Conservation (phyloP, 1,140 invertebrate genomes). For the Hyles vespertilio region DNA sequence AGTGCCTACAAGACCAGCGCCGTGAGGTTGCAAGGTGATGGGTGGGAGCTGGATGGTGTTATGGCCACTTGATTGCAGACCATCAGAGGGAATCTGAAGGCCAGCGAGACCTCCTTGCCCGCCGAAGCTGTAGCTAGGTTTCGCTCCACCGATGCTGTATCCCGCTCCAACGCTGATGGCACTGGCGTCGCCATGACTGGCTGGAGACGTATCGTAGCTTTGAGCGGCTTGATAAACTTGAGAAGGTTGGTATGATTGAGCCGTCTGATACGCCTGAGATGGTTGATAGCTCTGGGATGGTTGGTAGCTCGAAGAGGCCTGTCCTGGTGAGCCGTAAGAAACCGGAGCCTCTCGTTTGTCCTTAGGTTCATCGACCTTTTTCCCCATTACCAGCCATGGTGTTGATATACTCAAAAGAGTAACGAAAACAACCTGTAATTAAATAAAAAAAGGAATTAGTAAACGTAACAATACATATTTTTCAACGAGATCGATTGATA, state of each 20-base stretch:
- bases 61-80: constrained; percentile 42
- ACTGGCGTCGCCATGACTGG: constrained; percentile 51
- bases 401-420: constrained; percentile 47
- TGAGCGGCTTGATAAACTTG: constrained; percentile 29
- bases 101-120: constrained; percentile 38
- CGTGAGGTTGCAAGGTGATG: constrained; percentile 54
- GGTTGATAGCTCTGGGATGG: not conserved
- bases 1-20: constrained; percentile 34
- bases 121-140: constrained; percentile 49
- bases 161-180: constrained; percentile 64
- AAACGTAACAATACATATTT: too few species aligned
- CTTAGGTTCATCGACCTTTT: constrained; percentile 49
- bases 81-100: constrained; percentile 48
- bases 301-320: constrained; percentile 19
- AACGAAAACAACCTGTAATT: constrained; percentile 55
- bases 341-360: constrained; percentile 58
- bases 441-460: constrained; percentile 11
- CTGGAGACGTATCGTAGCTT: constrained; percentile 40
- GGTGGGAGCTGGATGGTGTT: constrained; percentile 54
- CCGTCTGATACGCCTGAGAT: constrained; percentile 17
- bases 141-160: constrained; percentile 62
- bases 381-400: constrained; percentile 51
- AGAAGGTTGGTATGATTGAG: constrained; percentile 43
- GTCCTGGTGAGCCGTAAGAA: constrained; percentile 33
- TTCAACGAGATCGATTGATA: constrained; percentile 8